Evolutionary conservation across 1,140 invertebrate species (phyloP), one percentile per base, ranked within the genome.

Genomic region (Diorhabda elongata): DNA sequence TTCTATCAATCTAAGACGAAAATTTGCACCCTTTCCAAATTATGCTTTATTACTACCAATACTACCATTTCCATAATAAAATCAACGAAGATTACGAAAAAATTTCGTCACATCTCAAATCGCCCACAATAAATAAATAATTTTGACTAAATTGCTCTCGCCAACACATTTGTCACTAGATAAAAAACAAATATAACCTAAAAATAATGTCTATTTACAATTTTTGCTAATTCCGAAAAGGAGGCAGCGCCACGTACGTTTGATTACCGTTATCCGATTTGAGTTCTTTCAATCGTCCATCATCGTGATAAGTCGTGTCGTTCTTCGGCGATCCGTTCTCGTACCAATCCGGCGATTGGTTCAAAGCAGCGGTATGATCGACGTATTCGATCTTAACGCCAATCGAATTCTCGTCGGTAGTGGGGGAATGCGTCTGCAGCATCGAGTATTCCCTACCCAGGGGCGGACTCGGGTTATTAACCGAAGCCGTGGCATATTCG

Each of bases 201-300:
- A 44, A 67, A 67, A 44, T 60, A 60, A 11, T 44, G 65, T 42
- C 58, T 67, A 44, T 67, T 67, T 6, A 67, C 57, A 67, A 67
- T 58, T 45, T 60, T 67, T 7, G 65, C 65, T 78, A 90, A 84
- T 90, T 90, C 85, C 89, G 85, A 89, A 91, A 90, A 87, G 89
- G 88, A 83, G 89, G 89, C 80, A 90, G 81, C 58, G 88, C 86
- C 5, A 89, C 88, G 74, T 89, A 90, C 61, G 83, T 87, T 76
- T 87, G 89, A 71, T 84, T 84, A 41, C 77, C 82, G 5, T 86
- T 85, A 70, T 89, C 88, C 76, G 83, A 87, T 74, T 89, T 90
- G 42, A 89, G 84, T 2, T 87, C 86, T 56, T 88, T 88, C n/a
- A 87, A 82, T 3, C 80, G 65, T 42, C 26, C 75, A 73, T 82